Base-by-base conservation (phyloP, 2,888 invertebrate species). In the Anarsia innoxiella region DNA sequence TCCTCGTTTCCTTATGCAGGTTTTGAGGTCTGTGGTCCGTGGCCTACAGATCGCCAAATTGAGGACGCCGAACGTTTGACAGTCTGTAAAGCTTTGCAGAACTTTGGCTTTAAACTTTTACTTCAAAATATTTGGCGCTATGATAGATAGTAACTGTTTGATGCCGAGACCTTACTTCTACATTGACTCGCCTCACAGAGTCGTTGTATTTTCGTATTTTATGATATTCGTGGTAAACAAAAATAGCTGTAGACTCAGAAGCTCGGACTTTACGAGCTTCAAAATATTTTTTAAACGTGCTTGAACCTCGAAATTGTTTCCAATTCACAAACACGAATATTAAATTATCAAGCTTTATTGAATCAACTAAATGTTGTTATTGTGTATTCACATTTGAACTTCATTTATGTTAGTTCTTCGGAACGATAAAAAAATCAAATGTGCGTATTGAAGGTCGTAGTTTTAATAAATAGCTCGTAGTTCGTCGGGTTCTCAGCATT, bases 1-100 rank as follows among this genome's bases (percentile, higher is more conserved):
- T 73, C 59, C 65, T 59, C 58, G 62, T 67, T 68, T 74, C 66
- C 66, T 70, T 66, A 50, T 58, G 53, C 59, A 64, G 59, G 56
- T 68, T 66, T 68, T 46, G 63, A 66, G 72, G 67, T 64, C 60
- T 61, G 46, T 58, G 56, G 66, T 63, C 59, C 67, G 55, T 54
- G 68, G 55, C 66, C 66, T 50, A 65, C 57, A 62, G 66, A 51
- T 45, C 43, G 49, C 47, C 48, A 51, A 61, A 69, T 66, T 44
- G 65, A 62, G 66, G 60, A 59, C 66, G 54, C n/a, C 34, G 19
- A n/a, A 31, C 30, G 31, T 40, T 40, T 35, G 34, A 31, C 16
- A 31, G 25, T 26, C 15, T 23, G 12, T 12, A 25, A n/a, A n/a
- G n/a, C n/a, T n/a, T n/a, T n/a, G n/a, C n/a, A n/a, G n/a, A n/a